Evolutionary conservation across 2,888 invertebrate species (phyloP), one percentile per base, ranked within the genome.

Genomic region (Oscheius sp.): DNA sequence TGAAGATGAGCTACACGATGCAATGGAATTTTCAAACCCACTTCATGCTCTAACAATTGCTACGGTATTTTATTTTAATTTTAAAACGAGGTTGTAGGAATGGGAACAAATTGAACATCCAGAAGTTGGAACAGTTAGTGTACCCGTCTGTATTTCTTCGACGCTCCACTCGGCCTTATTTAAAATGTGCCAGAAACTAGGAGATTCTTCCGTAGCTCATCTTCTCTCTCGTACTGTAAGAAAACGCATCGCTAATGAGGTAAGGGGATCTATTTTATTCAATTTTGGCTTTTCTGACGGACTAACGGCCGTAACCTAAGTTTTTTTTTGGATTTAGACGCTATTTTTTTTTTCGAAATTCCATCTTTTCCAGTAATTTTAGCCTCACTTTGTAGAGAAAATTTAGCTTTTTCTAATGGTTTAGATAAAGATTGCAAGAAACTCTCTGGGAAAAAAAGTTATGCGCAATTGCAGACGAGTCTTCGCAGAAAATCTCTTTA

Each of bases 21-120:
- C 49, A n/a, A 64, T 27, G 1, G 72, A 63, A 9, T 43, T 52
- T 7, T 16, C 45, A 0, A 29, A 25, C 13, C 72, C 63, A 1
- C 63, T 72, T n/a, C 45, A 52, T 6, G 72, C 52, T n/a, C 66
- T 72, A 5, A 25, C n/a, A 6, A 27, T 72, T 3, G 66, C 72
- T 5, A 66, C 56, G 49, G 72, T 72, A 49, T 5, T 16, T 49
- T 7, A 18, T 49, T 21, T 49, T 49, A 18, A 18, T 49, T 16
- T 7, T 49, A 16, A 49, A 49, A 49, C 21, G 13, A 16, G 16
- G n/a, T 45, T 46, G 5, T 68, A 80, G 80, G 76, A 81, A 66
- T 79, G 79, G 53, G 75, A 81, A 64, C 69, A 74, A 0, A 52
- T 81, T 13, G 77, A 81, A 9, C 71, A 78, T 2, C 58, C 77